Conservation (phyloP, 2,797 vertebrate species). For the Alauda arvensis region DNA sequence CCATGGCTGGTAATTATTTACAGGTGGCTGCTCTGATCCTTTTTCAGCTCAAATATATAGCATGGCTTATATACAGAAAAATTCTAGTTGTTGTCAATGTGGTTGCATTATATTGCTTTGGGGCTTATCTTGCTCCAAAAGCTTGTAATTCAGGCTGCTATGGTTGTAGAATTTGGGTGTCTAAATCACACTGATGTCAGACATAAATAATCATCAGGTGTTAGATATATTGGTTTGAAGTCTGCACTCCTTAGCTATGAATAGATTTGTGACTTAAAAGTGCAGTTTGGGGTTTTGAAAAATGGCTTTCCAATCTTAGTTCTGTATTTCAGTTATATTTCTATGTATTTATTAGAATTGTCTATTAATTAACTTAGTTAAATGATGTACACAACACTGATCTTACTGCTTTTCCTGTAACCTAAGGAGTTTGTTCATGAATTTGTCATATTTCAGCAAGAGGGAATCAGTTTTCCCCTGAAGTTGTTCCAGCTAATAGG, state of each 20-base stretch:
- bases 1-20: background rate
- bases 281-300: background rate
- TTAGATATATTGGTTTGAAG: background rate
- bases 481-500: background rate
- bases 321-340: background rate
- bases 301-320: background rate
- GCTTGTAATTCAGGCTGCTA: background rate
- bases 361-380: background rate
- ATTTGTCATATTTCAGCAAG: background rate
- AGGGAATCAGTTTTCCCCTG: background rate
- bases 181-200: background rate
- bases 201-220: conserved; percentile 10
- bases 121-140: background rate
- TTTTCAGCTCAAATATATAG: background rate
- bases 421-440: background rate
- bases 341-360: background rate
- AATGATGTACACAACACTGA: background rate
- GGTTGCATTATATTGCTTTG: background rate
- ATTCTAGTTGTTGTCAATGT: background rate
- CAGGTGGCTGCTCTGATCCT: background rate
- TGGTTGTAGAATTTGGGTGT: background rate
- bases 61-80: background rate
- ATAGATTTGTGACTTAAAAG: conserved; percentile 7
- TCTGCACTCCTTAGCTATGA: background rate
- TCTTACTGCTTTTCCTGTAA: background rate